These are phyloP conservation scores for Pseudomyrmex pallidus DNA, from an alignment of 1,140 invertebrate species.

Conservation along the genomic window DNA sequence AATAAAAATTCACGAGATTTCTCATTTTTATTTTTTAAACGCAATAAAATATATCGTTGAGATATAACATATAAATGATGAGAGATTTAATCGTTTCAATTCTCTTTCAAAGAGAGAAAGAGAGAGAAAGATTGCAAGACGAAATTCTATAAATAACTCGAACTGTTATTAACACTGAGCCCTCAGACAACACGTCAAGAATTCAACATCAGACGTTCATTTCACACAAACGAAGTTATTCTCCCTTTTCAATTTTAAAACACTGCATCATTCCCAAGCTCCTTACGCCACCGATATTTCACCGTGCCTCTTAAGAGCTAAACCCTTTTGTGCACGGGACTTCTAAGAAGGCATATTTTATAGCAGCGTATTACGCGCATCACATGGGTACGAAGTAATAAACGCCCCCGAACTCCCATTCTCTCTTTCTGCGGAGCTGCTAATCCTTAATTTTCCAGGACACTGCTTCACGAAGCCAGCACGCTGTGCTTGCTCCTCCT, in stretches of 20 bases:
- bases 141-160: constrained; percentile 35
- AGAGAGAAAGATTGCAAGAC: not conserved
- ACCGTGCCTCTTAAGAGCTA: constrained; percentile 52
- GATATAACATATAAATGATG: not conserved
- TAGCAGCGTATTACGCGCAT: constrained; percentile 46
- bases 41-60: not conserved
- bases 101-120: no score
- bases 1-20: no score
- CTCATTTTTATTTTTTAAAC: not conserved
- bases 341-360: constrained; percentile 59
- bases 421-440: constrained; percentile 28
- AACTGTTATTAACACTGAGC: not conserved
- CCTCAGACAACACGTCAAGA: not conserved
- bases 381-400: constrained; percentile 55
- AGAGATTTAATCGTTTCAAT: not conserved
- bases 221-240: constrained; percentile 13
- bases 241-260: constrained; percentile 56
- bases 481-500: constrained; percentile 48
- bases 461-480: constrained; percentile 50
- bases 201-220: not conserved
- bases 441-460: constrained; percentile 80
- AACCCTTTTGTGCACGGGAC: constrained; percentile 49
- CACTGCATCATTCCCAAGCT: constrained; percentile 49
- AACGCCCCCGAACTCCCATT: constrained; percentile 56
- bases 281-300: constrained; percentile 56